Evolutionary conservation across 2,113 vertebrate genomes (phyloP).

Genomic region (Gila orcuttii): DNA sequence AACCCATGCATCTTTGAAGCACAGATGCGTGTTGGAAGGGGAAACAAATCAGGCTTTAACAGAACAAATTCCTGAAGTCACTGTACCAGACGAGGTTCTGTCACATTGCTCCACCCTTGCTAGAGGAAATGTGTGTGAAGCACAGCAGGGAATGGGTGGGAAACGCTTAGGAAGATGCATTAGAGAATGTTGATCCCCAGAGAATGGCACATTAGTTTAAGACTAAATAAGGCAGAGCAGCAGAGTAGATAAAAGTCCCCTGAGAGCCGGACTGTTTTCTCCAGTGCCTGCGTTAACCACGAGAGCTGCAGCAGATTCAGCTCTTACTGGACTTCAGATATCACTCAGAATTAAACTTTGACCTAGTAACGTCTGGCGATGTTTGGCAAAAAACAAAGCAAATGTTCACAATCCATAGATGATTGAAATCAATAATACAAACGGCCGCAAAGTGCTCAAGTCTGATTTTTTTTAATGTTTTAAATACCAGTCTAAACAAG

Average conservation of each 20-base stretch:
- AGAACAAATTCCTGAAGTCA: not conserved
- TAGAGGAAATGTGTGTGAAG: not conserved
- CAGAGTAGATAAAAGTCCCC: not conserved
- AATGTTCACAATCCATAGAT: not conserved
- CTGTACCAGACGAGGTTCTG: not conserved
- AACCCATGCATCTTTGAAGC: not conserved
- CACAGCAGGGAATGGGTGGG: not conserved
- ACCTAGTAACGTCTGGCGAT: slow-evolving; percentile 63
- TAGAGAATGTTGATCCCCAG: not conserved
- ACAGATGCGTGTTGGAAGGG: not conserved
- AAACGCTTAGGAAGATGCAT: not conserved
- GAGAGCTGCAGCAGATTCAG: not conserved
- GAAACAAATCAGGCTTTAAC: not conserved
- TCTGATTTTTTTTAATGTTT: not conserved
- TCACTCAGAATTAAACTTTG: slow-evolving; percentile 40
- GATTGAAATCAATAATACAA: not conserved
- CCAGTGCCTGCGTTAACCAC: not conserved
- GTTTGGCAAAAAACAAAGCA: slow-evolving; percentile 52
- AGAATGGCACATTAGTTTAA: slow-evolving; percentile 28
- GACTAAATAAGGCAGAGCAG: slow-evolving; percentile 22
- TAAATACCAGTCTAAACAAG: not conserved
- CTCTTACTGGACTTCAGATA: not conserved
- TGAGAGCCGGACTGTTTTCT: slow-evolving; percentile 5
- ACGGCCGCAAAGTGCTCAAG: too few species aligned
- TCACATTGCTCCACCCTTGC: not conserved